Evolutionary conservation across 1,140 invertebrate species (phyloP).

Genomic region (Microplitis mediator): DNA sequence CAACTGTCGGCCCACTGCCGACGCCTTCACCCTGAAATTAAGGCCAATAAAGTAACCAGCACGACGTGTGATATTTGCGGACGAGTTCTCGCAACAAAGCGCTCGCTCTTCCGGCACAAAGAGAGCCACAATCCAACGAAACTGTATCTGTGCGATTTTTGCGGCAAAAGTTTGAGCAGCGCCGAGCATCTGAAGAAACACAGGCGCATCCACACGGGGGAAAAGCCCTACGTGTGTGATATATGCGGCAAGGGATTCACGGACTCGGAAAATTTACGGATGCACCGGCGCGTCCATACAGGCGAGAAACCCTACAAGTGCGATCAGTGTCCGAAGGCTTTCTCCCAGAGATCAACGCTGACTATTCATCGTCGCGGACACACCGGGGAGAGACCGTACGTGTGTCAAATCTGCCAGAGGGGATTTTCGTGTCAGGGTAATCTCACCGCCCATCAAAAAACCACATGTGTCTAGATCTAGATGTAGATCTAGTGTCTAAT

Average conservation of each 20-base stretch:
- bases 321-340: constrained; percentile 60
- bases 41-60: constrained; percentile 55
- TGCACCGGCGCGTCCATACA: constrained; percentile 61
- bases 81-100: constrained; percentile 54
- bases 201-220: constrained; percentile 72
- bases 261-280: constrained; percentile 59
- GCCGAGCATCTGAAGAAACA: constrained; percentile 76
- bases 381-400: constrained; percentile 65
- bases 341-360: constrained; percentile 60
- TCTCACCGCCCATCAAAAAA: constrained; percentile 60
- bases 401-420: constrained; percentile 60
- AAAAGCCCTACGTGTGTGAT: constrained; percentile 75
- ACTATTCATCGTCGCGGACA: constrained; percentile 62
- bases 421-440: constrained; percentile 62
- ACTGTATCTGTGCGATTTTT: constrained; percentile 72
- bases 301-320: constrained; percentile 66
- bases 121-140: constrained; percentile 68
- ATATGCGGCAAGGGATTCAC: constrained; percentile 64
- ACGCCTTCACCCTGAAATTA: constrained; percentile 53
- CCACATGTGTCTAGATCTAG: constrained; percentile 53
- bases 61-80: constrained; percentile 62
- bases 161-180: constrained; percentile 78
- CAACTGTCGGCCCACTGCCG: constrained; percentile 56
- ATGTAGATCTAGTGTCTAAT: not conserved
- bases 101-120: constrained; percentile 66